phyloP scores from a whole-genome alignment of 2,113 vertebrate genomes.

The Carollia perspicillata region DNA sequence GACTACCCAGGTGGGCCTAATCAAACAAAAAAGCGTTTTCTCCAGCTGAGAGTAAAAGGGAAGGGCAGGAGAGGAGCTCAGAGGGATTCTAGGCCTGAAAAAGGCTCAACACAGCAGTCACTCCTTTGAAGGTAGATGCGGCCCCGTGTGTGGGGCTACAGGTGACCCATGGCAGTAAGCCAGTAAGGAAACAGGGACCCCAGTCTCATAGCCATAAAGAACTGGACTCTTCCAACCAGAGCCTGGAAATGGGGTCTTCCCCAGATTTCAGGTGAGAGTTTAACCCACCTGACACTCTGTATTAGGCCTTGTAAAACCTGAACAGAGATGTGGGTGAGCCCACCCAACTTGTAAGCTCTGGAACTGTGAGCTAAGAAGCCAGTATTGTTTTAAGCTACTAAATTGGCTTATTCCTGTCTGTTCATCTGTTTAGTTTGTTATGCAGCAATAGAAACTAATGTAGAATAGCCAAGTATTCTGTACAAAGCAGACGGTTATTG shows the following conservation, averaged over 20 bases:
- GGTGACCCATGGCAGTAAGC: not conserved
- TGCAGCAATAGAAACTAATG: not conserved
- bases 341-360: not conserved
- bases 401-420: not conserved
- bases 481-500: not conserved
- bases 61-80: not conserved
- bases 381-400: not conserved
- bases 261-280: not conserved
- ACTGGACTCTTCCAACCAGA: not conserved
- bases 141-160: not conserved
- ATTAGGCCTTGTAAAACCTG: not conserved
- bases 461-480: not conserved
- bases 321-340: not conserved
- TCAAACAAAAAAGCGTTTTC: not conserved
- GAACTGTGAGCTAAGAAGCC: no score
- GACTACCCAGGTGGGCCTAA: not conserved
- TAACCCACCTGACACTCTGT: not conserved
- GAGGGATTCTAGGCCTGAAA: not conserved
- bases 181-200: not conserved
- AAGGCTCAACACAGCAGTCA: not conserved
- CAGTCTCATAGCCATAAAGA: not conserved
- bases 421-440: not conserved
- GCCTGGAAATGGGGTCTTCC: not conserved
- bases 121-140: not conserved
- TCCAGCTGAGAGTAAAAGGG: not conserved